A percentile compares a stretch with the other conserved stretches of the same genome.
Evolutionary conservation across 2,888 invertebrate species (phyloP).

Genomic region (Mechanitis mazaeus): DNA sequence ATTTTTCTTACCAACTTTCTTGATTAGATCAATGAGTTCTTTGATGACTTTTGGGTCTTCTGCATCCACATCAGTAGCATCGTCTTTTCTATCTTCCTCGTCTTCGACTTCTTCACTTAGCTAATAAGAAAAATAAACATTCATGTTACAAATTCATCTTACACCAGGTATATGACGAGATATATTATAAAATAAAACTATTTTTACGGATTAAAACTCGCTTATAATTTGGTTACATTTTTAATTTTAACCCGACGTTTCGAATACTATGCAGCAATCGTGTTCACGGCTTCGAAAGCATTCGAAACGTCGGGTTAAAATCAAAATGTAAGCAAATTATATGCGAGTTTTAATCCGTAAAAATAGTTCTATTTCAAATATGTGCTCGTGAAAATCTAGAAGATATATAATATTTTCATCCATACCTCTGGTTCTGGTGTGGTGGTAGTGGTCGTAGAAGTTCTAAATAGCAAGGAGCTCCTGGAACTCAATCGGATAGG

Average conservation of each 20-base stretch:
- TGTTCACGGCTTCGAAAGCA: too few species aligned
- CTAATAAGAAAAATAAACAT: constrained; percentile 8
- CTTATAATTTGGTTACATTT: too few species aligned
- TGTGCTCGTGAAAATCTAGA: too few species aligned
- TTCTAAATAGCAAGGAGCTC: constrained; percentile 58
- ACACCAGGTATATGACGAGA: background rate
- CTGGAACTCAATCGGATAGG: constrained; percentile 65
- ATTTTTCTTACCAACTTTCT: constrained; percentile 82
- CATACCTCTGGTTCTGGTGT: constrained; percentile 59
- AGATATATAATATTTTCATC: background rate
- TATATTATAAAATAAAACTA: background rate
- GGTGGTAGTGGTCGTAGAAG: constrained; percentile 62
- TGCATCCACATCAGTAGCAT: constrained; percentile 62
- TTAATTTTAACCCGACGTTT: too few species aligned
- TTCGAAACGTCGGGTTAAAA: too few species aligned
- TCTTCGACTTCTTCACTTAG: constrained; percentile 47
- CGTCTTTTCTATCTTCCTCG: constrained; percentile 43
- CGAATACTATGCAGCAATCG: too few species aligned
- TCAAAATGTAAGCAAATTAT: too few species aligned
- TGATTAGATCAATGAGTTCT: constrained; percentile 88
- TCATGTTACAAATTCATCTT: background rate
- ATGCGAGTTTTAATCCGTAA: too few species aligned
- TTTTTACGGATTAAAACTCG: too few species aligned
- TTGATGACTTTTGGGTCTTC: constrained; percentile 88
- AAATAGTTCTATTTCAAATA: too few species aligned